These are phyloP conservation scores for Halichoerus grypus DNA, from an alignment of 2,113 vertebrate genomes.

Conservation along the genomic window DNA sequence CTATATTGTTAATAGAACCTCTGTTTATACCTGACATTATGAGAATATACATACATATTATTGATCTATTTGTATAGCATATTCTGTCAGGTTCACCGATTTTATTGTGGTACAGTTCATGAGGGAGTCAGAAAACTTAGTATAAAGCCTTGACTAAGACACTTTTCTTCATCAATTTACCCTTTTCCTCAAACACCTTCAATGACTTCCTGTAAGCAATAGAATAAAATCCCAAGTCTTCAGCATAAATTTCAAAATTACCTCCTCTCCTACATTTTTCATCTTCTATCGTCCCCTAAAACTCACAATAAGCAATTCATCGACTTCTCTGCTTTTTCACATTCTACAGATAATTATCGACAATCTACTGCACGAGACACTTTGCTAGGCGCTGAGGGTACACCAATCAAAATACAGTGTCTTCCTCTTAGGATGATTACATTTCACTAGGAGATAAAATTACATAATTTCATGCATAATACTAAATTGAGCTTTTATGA, in stretches of 20 bases:
- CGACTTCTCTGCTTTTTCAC: neutral
- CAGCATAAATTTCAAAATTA: neutral
- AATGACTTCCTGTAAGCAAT: neutral
- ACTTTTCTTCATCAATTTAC: neutral
- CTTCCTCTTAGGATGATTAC: neutral
- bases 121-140: neutral
- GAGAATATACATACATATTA: neutral
- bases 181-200: neutral
- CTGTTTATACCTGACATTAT: neutral
- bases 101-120: neutral
- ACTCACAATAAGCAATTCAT: neutral
- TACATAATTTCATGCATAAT: neutral
- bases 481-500: neutral
- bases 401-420: neutral
- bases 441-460: neutral
- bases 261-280: neutral
- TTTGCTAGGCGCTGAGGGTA: neutral
- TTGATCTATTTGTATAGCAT: neutral
- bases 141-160: neutral
- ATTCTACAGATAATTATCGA: neutral
- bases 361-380: neutral
- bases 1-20: neutral
- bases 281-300: neutral
- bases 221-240: neutral
- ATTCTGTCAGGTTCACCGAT: neutral